Percentiles rank a stretch among this genome's conserved stretches.
These are phyloP conservation scores for Octopus bimaculoides DNA, from an alignment of 1,140 invertebrate species.

Conservation along the genomic window DNA sequence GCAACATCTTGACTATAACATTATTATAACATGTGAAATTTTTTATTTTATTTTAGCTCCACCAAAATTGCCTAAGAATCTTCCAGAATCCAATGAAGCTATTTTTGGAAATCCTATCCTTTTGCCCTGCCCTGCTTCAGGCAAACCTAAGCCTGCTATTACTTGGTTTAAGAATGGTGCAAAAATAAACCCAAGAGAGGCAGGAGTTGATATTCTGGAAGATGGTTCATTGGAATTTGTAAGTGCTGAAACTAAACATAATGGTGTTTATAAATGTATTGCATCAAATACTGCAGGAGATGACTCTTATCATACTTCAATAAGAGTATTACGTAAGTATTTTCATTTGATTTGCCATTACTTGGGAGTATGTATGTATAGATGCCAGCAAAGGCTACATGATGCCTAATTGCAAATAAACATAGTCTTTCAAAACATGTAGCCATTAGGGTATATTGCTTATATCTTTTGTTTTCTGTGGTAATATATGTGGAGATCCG, in stretches of 20 bases:
- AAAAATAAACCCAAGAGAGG: slow-evolving; percentile 28
- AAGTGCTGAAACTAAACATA: slow-evolving; percentile 43
- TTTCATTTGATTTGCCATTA: not conserved
- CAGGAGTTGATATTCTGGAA: slow-evolving; percentile 28
- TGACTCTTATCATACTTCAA: slow-evolving; percentile 38
- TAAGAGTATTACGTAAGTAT: slow-evolving; percentile 46
- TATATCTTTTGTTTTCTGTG: too few species aligned
- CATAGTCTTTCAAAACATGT: too few species aligned
- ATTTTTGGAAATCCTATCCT: slow-evolving; percentile 46
- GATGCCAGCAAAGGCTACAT: too few species aligned
- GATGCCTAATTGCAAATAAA: too few species aligned
- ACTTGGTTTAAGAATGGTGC: slow-evolving; percentile 58
- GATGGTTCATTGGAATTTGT: slow-evolving; percentile 45
- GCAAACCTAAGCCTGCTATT: slow-evolving; percentile 57
- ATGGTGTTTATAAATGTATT: slow-evolving; percentile 57
- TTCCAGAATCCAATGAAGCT: slow-evolving; percentile 36
- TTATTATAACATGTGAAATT: not conserved
- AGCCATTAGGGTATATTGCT: too few species aligned
- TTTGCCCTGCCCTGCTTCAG: slow-evolving; percentile 56
- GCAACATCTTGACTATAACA: not conserved
- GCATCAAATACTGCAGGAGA: slow-evolving; percentile 58
- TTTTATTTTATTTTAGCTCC: slow-evolving; percentile 30
- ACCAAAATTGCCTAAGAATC: slow-evolving; percentile 33
- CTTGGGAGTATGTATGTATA: too few species aligned
- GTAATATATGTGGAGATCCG: too few species aligned